Conservation (phyloP, 2,113 vertebrate genomes). For the Oncorhynchus clarkii region DNA sequence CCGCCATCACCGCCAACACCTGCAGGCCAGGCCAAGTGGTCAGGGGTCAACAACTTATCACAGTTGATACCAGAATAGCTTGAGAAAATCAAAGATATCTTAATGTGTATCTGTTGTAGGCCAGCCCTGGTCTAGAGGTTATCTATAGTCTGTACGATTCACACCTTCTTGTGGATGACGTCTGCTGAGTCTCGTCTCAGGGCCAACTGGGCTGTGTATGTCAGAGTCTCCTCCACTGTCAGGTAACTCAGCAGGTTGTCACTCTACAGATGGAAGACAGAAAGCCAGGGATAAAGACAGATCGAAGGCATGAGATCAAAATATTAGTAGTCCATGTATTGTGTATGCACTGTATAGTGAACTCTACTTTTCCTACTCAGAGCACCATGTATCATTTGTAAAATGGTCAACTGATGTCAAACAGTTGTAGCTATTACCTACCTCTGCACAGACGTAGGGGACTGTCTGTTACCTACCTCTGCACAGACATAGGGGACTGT, state of each 20-base stretch:
- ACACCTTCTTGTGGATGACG: conserved; percentile 83
- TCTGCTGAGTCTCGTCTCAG: conserved; percentile 65
- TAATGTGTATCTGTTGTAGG: no score
- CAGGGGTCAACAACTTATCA: neutral
- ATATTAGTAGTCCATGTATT: neutral
- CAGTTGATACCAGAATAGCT: no score
- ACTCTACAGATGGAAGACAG: conserved; percentile 66
- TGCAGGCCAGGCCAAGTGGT: conserved; percentile 39
- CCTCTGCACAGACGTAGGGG: no score
- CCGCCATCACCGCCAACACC: conserved; percentile 86
- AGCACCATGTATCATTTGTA: no score
- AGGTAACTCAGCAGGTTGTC: conserved; percentile 88
- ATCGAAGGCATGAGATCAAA: neutral
- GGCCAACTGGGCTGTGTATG: conserved; percentile 85
- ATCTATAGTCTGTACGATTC: neutral
- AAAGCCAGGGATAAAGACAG: neutral
- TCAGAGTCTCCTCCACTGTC: conserved; percentile 87
- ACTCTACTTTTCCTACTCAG: no score
- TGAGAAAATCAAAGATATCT: no score
- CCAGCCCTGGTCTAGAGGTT: no score
- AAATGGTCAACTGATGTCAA: no score
- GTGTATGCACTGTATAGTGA: neutral
- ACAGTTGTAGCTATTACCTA: no score
- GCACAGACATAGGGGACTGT: no score
- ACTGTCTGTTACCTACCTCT: no score